Conservation (phyloP, 2,113 vertebrate species). For the Theristicus caerulescens region DNA sequence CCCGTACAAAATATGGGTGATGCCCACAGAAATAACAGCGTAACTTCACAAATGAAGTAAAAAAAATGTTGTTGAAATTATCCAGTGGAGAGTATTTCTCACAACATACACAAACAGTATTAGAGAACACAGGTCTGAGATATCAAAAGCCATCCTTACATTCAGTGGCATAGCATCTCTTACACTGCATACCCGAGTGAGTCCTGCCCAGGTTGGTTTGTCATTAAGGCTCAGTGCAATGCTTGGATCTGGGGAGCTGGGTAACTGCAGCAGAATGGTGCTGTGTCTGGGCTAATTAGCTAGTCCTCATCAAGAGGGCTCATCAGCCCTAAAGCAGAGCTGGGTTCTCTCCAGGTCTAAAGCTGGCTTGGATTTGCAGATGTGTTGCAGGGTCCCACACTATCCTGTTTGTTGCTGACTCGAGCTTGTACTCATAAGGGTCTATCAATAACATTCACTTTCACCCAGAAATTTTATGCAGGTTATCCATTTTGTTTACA, state of each 20-base stretch:
- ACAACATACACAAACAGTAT: neutral
- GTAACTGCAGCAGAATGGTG: neutral
- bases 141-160: neutral
- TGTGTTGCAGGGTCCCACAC: neutral
- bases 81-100: neutral
- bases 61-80: neutral
- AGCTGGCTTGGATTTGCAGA: neutral
- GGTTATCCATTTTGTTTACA: neutral
- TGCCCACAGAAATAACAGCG: neutral
- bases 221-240: neutral
- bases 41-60: neutral
- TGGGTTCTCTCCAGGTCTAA: neutral
- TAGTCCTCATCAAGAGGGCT: neutral
- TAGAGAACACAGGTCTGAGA: neutral
- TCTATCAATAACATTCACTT: neutral
- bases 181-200: neutral
- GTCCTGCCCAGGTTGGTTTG: neutral
- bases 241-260: neutral
- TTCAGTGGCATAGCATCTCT: neutral
- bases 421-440: neutral
- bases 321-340: neutral
- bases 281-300: neutral
- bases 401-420: neutral
- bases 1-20: neutral
- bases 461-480: neutral